These are phyloP conservation scores for Jordanella pulchra DNA, from an alignment of 2,797 vertebrate genomes.

Conservation along the genomic window DNA sequence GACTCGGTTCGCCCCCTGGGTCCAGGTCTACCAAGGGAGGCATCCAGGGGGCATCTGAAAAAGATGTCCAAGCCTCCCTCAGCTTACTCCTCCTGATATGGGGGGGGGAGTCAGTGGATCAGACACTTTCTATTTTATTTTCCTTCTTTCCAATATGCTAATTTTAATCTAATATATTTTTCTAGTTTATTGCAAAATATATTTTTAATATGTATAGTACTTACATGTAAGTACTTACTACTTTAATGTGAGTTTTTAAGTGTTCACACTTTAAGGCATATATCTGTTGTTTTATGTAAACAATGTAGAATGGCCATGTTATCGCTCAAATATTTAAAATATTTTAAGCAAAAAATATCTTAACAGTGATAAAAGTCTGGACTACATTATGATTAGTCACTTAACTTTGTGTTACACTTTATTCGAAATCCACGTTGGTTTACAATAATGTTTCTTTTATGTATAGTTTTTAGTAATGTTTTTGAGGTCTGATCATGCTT, in stretches of 20 bases:
- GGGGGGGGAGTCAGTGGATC: no score
- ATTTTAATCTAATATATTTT: slow-evolving; percentile 30
- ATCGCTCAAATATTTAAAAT: slow-evolving; percentile 50
- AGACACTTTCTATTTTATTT: slow-evolving; percentile 52
- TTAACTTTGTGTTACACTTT: slow-evolving; percentile 70
- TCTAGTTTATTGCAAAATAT: slow-evolving; percentile 25
- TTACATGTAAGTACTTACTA: neutral
- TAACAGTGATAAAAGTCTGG: slow-evolving; percentile 54
- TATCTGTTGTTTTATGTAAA: slow-evolving; percentile 26
- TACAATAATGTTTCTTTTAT: neutral
- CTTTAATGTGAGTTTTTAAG: slow-evolving; percentile 23
- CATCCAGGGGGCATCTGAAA: no score
- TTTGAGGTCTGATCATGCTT: neutral
- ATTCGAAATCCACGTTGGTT: slow-evolving; percentile 27
- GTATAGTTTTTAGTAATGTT: neutral
- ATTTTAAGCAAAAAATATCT: slow-evolving; percentile 58
- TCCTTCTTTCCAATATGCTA: slow-evolving; percentile 20
- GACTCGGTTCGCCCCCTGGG: no score
- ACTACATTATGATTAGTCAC: slow-evolving; percentile 62
- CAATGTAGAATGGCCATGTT: slow-evolving; percentile 48
- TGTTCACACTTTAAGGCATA: slow-evolving; percentile 24
- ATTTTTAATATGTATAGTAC: slow-evolving; percentile 23
- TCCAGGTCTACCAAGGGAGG: no score
- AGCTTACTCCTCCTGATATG: no score
- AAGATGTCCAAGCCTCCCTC: no score